Evolutionary conservation across 2,797 vertebrate genomes (phyloP), one percentile per base, ranked within the genome.

Genomic region (Coregonus suidteri): DNA sequence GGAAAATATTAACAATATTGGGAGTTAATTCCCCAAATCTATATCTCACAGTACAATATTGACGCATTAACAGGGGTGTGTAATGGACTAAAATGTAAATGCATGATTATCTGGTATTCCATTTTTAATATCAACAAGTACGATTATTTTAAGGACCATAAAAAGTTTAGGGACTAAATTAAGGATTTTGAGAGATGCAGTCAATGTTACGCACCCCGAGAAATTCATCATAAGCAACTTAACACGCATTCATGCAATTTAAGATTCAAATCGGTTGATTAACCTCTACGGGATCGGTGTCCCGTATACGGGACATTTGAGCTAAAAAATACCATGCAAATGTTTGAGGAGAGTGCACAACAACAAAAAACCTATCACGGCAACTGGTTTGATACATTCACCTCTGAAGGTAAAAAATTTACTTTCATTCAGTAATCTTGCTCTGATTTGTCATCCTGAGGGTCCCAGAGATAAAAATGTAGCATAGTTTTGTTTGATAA

Each of bases 231-330:
- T 80, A 79, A 75, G 68, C 74, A 83, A 82, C 77, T 81, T 73
- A 82, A 84, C 59, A 3, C 71, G 71, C 72, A 84, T 72, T 77
- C 75, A 70, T 66, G 77, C 82, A 79, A 89, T 86, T 84, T 87
- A 90, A 90, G 88, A 88, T 83, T 88, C 71, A 88, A 86, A 89
- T 86, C 34, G 82, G 72, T 73, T 71, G 52, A 89, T 86, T 86
- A 25, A 25, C 25, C 25, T 25, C 25, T 25, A 25, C 25, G 25
- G 25, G 25, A 25, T 25, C 25, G 25, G 25, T 25, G 25, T 25
- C 25, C 25, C 25, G 25, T 25, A 25, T 25, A 25, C 25, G 25
- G 25, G 25, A 25, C 25, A 25, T 25, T 25, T 25, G 25, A 25
- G 25, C 25, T 25, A 25, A 25, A 25, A 25, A 25, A 25, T 25